Percentiles rank a stretch among this genome's conserved stretches.
These are phyloP conservation scores for Macrophya annulata DNA, from an alignment of 2,888 invertebrate genomes.

Conservation along the genomic window DNA sequence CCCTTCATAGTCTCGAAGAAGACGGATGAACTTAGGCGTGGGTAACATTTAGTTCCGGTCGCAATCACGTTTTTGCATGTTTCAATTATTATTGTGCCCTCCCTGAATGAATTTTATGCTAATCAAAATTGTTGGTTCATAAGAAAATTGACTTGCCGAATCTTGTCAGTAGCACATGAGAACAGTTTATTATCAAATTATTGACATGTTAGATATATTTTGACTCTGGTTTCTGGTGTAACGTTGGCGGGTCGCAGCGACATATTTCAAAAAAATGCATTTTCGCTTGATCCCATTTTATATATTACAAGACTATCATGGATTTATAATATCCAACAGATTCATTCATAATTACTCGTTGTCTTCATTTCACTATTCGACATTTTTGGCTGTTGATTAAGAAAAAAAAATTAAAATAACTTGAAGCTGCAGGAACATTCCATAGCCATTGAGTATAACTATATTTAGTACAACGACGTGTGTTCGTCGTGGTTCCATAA, in stretches of 20 bases:
- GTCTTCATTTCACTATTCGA: neutral
- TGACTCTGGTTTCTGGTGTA: constrained; percentile 48
- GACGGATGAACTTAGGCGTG: constrained; percentile 62
- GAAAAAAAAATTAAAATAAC: neutral
- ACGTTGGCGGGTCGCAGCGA: constrained; percentile 15
- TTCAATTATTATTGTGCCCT: neutral
- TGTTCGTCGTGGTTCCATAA: neutral
- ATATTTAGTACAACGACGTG: neutral
- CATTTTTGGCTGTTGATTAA: neutral
- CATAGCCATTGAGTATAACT: neutral
- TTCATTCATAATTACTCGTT: neutral
- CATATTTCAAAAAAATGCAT: constrained; percentile 7
- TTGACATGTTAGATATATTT: neutral
- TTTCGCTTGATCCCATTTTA: neutral
- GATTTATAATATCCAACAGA: neutral
- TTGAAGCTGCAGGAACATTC: neutral
- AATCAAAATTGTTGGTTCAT: neutral
- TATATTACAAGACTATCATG: neutral
- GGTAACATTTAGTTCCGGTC: constrained; percentile 48
- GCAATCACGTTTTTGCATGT: constrained; percentile 10
- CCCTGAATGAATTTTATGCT: neutral
- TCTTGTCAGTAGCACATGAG: neutral
- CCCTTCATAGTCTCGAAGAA: constrained; percentile 65
- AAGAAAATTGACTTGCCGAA: neutral
- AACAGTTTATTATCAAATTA: neutral